Evolutionary conservation across 37 sponge, comb jelly and placozoan genomes (phyloP).

Genomic region (Oopsacas minuta): DNA sequence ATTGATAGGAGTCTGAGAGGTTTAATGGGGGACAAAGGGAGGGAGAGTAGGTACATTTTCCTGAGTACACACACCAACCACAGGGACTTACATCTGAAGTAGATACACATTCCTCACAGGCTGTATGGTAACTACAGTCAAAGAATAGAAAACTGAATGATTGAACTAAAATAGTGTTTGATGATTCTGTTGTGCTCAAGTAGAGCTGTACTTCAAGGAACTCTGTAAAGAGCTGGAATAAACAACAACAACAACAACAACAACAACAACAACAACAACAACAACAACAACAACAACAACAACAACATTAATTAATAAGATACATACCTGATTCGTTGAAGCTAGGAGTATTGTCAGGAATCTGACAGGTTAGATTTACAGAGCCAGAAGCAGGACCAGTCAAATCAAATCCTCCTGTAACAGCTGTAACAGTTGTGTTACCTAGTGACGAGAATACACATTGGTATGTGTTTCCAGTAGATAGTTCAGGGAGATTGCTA

Average conservation of each 20-base stretch:
- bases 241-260: background rate
- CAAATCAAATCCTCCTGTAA: background rate
- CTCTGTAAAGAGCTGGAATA: background rate
- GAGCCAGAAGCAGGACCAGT: background rate
- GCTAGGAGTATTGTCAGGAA: background rate
- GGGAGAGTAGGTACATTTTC: background rate
- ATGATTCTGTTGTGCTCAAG: background rate
- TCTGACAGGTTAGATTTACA: background rate
- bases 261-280: background rate
- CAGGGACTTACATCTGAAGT: background rate
- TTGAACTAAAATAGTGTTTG: background rate
- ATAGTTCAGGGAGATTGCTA: background rate
- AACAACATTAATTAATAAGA: background rate
- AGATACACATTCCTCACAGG: background rate
- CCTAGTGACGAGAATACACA: conserved; percentile 1
- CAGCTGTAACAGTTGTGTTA: background rate
- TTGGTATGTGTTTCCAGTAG: background rate
- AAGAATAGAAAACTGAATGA: background rate
- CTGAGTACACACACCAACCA: background rate
- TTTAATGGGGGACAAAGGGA: background rate
- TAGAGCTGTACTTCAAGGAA: background rate
- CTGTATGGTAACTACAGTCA: background rate
- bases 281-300: background rate
- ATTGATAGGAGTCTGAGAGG: background rate
- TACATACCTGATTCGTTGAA: background rate